Conservation (phyloP, 2,888 invertebrate species). For the Nasonovia ribisnigri region DNA sequence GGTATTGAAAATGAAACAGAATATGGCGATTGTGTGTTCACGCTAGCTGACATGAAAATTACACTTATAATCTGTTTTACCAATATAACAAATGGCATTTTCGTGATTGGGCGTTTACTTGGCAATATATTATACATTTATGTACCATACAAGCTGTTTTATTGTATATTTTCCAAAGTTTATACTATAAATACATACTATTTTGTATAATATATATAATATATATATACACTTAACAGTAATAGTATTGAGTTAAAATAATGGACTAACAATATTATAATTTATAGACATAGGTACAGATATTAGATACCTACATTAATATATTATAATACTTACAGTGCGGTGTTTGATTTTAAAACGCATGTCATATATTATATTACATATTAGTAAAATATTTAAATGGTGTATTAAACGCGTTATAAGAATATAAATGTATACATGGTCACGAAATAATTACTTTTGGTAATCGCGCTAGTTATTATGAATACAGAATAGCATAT, state of each 20-base stretch:
- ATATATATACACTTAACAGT: neutral
- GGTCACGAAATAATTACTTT: neutral
- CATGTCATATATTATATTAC: neutral
- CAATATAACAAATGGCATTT: conserved; percentile 41
- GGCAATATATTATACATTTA: neutral
- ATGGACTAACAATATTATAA: neutral
- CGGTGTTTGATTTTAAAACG: neutral
- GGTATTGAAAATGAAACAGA: neutral
- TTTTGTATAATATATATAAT: neutral
- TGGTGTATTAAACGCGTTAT: neutral
- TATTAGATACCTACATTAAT: neutral
- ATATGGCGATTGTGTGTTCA: neutral
- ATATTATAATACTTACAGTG: neutral
- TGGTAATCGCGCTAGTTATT: neutral
- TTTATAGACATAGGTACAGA: neutral
- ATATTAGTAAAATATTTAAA: neutral
- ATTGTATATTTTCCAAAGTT: neutral
- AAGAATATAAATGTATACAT: neutral
- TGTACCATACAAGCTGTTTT: neutral
- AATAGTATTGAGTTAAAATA: neutral
- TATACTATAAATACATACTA: neutral
- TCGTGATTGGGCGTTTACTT: conserved; percentile 53
- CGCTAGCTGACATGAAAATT: neutral
- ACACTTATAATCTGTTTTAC: conserved; percentile 30
- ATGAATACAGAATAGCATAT: neutral